Evolutionary conservation across 1,140 invertebrate genomes (phyloP).

Genomic region (Drosophila nikananu): DNA sequence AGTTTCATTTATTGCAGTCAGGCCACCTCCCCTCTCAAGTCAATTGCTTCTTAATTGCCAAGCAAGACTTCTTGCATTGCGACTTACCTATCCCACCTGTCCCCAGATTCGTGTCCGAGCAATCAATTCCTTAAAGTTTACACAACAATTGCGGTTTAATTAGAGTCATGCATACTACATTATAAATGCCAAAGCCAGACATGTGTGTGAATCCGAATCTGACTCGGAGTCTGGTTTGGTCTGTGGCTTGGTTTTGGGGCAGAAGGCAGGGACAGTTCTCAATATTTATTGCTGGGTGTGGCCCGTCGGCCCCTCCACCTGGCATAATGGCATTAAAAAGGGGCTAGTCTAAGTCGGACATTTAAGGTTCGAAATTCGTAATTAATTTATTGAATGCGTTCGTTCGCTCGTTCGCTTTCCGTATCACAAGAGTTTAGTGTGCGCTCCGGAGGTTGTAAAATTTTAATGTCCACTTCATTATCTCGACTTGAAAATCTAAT

Average conservation of each 20-base stretch:
- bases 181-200: conserved; percentile 43
- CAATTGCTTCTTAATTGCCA: conserved; percentile 48
- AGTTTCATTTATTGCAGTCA: conserved; percentile 28
- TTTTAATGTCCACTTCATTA: conserved; percentile 79
- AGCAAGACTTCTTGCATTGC: conserved; percentile 21
- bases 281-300: conserved; percentile 56
- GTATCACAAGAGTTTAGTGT: conserved; percentile 37
- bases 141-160: conserved; percentile 70
- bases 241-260: conserved; percentile 24
- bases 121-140: conserved; percentile 64
- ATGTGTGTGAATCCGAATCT: conserved; percentile 49
- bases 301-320: conserved; percentile 32
- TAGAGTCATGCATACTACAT: conserved; percentile 59
- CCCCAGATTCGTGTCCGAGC: conserved; percentile 36
- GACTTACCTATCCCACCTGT: conserved; percentile 18
- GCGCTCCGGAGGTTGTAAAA: conserved; percentile 68
- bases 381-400: conserved; percentile 78
- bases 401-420: conserved; percentile 47
- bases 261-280: conserved; percentile 27
- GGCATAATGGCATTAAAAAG: conserved; percentile 48
- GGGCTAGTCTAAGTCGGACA: conserved; percentile 52
- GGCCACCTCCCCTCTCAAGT: conserved; percentile 16
- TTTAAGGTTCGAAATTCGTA: conserved; percentile 58
- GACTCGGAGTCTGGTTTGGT: conserved; percentile 8
- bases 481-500: conserved; percentile 77